Evolutionary conservation across 2,113 vertebrate species (phyloP).

Genomic region (Psammodynastes pulverulentus): DNA sequence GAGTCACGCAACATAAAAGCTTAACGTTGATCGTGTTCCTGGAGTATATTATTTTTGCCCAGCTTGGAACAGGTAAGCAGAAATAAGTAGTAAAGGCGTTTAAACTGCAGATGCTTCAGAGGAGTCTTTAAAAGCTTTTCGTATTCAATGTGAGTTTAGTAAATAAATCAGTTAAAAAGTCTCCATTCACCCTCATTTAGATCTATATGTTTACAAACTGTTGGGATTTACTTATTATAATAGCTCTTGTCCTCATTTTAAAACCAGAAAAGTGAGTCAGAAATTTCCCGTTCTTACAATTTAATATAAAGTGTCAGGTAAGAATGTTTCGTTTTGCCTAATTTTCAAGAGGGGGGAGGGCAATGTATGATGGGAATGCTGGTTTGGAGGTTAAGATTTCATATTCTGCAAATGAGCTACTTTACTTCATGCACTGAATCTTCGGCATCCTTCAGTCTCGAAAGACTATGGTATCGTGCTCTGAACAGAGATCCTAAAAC

Average conservation of each 20-base stretch:
- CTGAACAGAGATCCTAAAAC: too few species aligned
- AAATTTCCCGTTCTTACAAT: background rate
- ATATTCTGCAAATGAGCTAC: background rate
- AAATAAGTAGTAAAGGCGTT: background rate
- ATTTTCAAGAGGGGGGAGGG: background rate
- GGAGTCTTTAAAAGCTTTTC: background rate
- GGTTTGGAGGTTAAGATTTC: background rate
- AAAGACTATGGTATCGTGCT: too few species aligned
- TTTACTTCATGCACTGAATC: background rate
- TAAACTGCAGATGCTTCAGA: background rate
- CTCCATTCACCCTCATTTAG: background rate
- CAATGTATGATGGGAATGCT: background rate
- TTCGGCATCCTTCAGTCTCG: too few species aligned
- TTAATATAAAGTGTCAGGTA: background rate
- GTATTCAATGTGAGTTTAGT: background rate
- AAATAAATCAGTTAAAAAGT: background rate
- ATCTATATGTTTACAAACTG: background rate
- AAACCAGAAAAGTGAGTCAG: background rate
- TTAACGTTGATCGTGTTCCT: slow-evolving; percentile 66
- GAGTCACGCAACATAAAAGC: slow-evolving; percentile 62
- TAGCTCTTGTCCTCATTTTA: background rate
- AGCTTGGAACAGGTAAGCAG: slow-evolving; percentile 65
- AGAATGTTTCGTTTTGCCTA: background rate
- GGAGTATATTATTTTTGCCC: slow-evolving; percentile 59
- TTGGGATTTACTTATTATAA: background rate